A percentile compares a stretch with the other conserved stretches of the same genome.
Conservation (phyloP, 2,888 invertebrate genomes). For the Busseola fusca region DNA sequence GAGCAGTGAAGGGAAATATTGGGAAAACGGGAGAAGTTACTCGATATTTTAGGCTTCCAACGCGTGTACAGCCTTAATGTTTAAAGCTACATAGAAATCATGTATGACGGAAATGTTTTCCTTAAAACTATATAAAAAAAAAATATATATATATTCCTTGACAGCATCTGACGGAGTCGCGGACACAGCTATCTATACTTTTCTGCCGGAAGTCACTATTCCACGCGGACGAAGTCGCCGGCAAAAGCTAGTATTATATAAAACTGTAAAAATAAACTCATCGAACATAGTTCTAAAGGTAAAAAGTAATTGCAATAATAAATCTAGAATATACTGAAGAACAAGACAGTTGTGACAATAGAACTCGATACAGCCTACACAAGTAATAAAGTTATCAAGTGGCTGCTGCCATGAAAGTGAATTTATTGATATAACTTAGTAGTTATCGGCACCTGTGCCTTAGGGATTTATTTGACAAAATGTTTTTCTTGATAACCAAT, state of each 20-base stretch:
- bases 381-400: constrained; percentile 51
- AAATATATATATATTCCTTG: too few relatives aligned
- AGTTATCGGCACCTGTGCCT: constrained; percentile 50
- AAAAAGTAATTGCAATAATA: constrained; percentile 39
- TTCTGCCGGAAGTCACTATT: too few relatives aligned
- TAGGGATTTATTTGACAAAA: constrained; percentile 40
- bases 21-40: too few relatives aligned
- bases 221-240: too few relatives aligned
- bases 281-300: background rate
- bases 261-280: background rate
- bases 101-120: too few relatives aligned
- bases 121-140: too few relatives aligned
- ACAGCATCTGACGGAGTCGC: too few relatives aligned
- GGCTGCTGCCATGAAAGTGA: constrained; percentile 40
- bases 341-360: constrained; percentile 30
- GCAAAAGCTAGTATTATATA: background rate
- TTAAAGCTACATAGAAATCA: too few relatives aligned
- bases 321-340: constrained; percentile 29
- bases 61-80: too few relatives aligned
- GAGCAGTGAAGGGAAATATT: too few relatives aligned
- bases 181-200: too few relatives aligned
- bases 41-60: too few relatives aligned
- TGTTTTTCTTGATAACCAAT: constrained; percentile 11
- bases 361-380: constrained; percentile 39
- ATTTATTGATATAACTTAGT: constrained; percentile 51